Evolutionary conservation across 1,140 invertebrate genomes (phyloP).

Genomic region (Tribolium madens): DNA sequence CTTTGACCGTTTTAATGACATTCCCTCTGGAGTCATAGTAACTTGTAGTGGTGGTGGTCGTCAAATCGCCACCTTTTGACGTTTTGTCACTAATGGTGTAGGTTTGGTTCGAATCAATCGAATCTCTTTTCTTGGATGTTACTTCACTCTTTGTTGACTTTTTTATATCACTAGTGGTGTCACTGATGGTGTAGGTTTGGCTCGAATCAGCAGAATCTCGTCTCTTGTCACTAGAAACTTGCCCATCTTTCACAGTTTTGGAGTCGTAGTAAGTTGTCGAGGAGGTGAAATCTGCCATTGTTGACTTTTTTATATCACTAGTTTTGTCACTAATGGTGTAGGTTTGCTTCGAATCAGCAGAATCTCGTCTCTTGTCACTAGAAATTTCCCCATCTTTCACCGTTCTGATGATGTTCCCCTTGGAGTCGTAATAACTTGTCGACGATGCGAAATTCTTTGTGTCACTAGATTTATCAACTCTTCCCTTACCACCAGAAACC

Average conservation of each 20-base stretch:
- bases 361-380: not conserved
- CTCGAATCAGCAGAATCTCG: not conserved
- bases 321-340: not conserved
- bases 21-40: constrained; percentile 63
- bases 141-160: not conserved
- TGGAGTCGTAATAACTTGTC: not conserved
- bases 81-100: not conserved
- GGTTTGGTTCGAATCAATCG: too few relatives aligned
- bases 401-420: constrained; percentile 60
- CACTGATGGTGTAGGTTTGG: not conserved
- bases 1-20: constrained; percentile 57
- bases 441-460: not conserved
- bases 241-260: not conserved
- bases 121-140: too few relatives aligned
- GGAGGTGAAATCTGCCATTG: not conserved
- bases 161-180: not conserved
- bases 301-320: not conserved
- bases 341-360: not conserved
- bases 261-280: not conserved
- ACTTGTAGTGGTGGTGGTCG: constrained; percentile 57
- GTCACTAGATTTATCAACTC: not conserved
- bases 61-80: not conserved
- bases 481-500: too few relatives aligned
- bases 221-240: not conserved
- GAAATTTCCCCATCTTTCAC: not conserved